phyloP scores from a whole-genome alignment of 1,140 invertebrate species.

The Diachasmimorpha longicaudata region DNA sequence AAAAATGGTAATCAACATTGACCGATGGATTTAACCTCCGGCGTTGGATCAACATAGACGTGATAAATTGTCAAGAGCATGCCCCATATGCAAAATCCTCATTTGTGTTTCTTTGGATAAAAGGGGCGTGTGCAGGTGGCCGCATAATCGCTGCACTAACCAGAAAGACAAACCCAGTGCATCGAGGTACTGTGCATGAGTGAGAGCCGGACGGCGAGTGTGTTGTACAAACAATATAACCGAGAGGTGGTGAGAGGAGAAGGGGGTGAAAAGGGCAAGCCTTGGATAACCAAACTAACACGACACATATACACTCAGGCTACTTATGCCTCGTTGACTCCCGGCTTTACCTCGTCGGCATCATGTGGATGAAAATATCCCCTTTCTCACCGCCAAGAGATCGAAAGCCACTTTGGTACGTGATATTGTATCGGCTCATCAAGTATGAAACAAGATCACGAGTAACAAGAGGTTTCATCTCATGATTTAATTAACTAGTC shows the following conservation, averaged over 20 bases:
- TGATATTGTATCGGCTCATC: background rate
- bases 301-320: background rate
- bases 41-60: background rate
- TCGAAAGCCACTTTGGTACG: background rate
- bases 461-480: background rate
- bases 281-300: background rate
- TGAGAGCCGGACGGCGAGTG: background rate
- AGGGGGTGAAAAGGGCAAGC: too few species aligned
- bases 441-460: background rate
- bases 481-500: background rate
- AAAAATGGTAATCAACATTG: background rate
- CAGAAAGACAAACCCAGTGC: conserved; percentile 33
- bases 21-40: too few species aligned
- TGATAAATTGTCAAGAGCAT: background rate
- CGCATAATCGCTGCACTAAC: conserved; percentile 34
- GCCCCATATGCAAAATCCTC: background rate
- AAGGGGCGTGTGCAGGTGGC: conserved; percentile 31
- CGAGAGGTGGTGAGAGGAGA: background rate
- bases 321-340: conserved; percentile 15
- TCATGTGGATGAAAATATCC: background rate
- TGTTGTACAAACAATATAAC: background rate
- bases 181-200: background rate
- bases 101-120: background rate
- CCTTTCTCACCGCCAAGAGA: background rate
- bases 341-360: background rate